Conservation (phyloP, 2,797 vertebrate species). For the Leuciscus waleckii region DNA sequence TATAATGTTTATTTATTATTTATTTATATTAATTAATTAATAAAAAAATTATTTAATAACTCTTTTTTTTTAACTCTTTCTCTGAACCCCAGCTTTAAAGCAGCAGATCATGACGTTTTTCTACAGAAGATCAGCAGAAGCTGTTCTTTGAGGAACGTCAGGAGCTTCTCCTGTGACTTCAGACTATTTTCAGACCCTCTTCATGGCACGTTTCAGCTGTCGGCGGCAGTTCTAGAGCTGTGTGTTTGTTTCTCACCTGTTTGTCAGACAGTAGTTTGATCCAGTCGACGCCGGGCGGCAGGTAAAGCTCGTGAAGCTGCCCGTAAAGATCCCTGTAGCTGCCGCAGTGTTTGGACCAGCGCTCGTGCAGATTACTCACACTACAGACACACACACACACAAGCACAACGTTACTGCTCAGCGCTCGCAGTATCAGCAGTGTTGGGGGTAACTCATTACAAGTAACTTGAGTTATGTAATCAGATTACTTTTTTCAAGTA, state of each 20-base stretch:
- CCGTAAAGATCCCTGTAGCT: slow-evolving; percentile 87
- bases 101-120: background rate
- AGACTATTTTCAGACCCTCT: too few relatives aligned
- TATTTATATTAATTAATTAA: background rate
- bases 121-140: background rate
- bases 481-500: too few relatives aligned
- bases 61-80: background rate
- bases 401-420: background rate
- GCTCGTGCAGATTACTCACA: slow-evolving; percentile 85
- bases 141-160: background rate
- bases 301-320: slow-evolving; percentile 70
- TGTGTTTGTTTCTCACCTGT: slow-evolving; percentile 76
- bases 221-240: background rate
- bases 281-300: slow-evolving; percentile 84
- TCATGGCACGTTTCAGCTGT: background rate
- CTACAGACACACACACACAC: slow-evolving; percentile 69
- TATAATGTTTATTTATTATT: background rate
- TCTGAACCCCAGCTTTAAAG: background rate
- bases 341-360: slow-evolving; percentile 83
- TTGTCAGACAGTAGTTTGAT: slow-evolving; percentile 82
- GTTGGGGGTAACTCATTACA: too few relatives aligned
- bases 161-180: background rate
- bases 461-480: too few relatives aligned
- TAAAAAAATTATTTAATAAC: background rate
- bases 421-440: too few relatives aligned